Evolutionary conservation across 2,797 vertebrate genomes (phyloP), one percentile per base, ranked within the genome.

Genomic region (Clarias fuscus): DNA sequence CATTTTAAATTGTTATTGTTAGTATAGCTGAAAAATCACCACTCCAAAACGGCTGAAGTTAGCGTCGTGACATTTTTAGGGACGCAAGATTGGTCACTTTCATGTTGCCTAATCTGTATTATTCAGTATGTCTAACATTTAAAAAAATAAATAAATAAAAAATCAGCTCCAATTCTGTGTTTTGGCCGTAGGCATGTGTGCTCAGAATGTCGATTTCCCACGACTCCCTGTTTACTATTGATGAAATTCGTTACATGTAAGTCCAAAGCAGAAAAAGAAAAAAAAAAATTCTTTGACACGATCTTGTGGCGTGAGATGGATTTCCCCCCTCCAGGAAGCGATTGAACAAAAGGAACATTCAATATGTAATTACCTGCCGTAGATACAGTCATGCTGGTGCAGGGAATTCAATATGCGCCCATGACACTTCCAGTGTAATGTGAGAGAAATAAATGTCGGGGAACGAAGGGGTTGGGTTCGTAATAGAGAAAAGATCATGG

Each of bases 331-430:
- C 91, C 92, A 91, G 91, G 90, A 93, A 89, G 90, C 86, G 89
- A 94, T 92, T 89, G 91, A 94, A 93, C 89, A 90, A 91, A 93
- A 93, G 90, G 88, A 93, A 93, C 92, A 93, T 95, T 95, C 92
- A 82, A 90, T 94, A 93, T 94, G 92, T 95, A 95, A 95, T 95
- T 95, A 94, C 94, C 91, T 93, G 91, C 89, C 90, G 86, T 84
- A 90, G 91, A 93, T 87, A 89, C 92, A 88, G 88, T 92, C 91
- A 90, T 86, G 62, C 72, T 87, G 90, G 90, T 89, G 91, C 91
- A 90, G 89, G 89, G 86, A 94, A 94, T 93, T 94, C 92, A 93
- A 93, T 94, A 93, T 92, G 89, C 87, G 87, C 86, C 91, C 88
- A 88, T 92, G 92, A 94, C 92, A 92, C 92, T 88, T 86, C 85